Base-by-base conservation (phyloP, 2,113 vertebrate genomes). In the Heterotilapia buettikoferi region DNA sequence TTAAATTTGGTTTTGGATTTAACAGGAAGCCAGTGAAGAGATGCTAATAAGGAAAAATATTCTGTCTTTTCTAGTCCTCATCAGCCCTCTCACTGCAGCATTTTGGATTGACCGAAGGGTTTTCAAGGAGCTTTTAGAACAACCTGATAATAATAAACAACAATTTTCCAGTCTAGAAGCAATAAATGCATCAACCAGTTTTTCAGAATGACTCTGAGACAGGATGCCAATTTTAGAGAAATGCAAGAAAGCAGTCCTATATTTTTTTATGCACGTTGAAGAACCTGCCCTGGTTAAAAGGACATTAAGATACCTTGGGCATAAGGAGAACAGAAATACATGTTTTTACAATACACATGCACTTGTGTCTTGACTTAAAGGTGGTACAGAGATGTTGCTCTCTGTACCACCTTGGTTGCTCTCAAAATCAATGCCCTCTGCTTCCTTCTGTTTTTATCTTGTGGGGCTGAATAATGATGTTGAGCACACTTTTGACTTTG, bases 21-120 rank as follows among this genome's bases (percentile, higher is more conserved):
- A 68, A 68, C 33, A 68, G 4, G 33, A 38, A 68, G 63, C 33
- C 19, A 40, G 31, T 68, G 6, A 68, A 68, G 63, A 38, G 63
- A 68, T 21, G 63, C 6, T 38, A 5, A 68, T 0, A 38, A 0
- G 19, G 6, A 38, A 21, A 26, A 40, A 3, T 40, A 68, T 8
- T 1, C 33, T 68, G 10, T 40, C 6, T 21, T 38, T 68, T 68
- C 63, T 68, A 68, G 33, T 21, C 63, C 63, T 38, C 19, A 21
- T 40, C 33, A 68, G 33, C 19, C 0, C 11, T 68, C 61, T 68
- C 19, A 21, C 19, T 68, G 19, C 63, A 38, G 6, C 19, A 38
- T 68, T 68, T 21, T 13, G 61, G 33, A 40, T 40, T 8, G 8
- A 21, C 11, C 0, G 11, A 68, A 68, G 63, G 63, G 4, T 40